Evolutionary conservation across 1,140 invertebrate species (phyloP).

Genomic region (Cryptotermes secundus): DNA sequence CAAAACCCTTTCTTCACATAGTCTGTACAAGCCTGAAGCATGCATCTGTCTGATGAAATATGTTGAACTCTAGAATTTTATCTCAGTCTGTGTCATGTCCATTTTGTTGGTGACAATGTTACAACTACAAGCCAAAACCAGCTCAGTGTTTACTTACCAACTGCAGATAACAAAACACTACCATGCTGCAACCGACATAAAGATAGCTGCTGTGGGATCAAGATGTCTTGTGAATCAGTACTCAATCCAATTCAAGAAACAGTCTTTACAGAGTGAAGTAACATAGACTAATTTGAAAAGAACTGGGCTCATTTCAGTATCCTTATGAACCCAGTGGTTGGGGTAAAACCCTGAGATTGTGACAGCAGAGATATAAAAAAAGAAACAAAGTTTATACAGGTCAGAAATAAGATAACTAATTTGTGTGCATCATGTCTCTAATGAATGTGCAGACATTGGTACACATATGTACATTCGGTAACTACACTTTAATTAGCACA

Average conservation of each 20-base stretch:
- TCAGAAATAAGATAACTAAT: not conserved
- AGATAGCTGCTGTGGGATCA: not conserved
- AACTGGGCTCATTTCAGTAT: not conserved
- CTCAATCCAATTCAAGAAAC: not conserved
- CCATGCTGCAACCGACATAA: not conserved
- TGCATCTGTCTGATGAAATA: too few relatives aligned
- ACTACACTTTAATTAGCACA: too few relatives aligned
- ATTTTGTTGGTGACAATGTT: slow-evolving; percentile 1
- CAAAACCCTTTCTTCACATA: too few relatives aligned
- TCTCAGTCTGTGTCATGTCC: not conserved
- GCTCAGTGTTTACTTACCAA: not conserved
- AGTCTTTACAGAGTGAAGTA: too few relatives aligned
- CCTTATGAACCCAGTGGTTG: not conserved
- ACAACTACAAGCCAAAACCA: not conserved
- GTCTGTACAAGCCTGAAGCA: too few relatives aligned
- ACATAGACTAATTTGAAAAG: not conserved
- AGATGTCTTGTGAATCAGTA: not conserved
- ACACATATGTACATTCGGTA: too few relatives aligned
- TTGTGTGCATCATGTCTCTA: not conserved
- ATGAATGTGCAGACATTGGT: too few relatives aligned
- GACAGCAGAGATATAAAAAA: not conserved
- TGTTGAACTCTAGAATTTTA: too few relatives aligned
- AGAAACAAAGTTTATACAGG: not conserved
- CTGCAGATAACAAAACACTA: slow-evolving; percentile 14
- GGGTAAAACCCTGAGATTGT: not conserved